Evolutionary conservation across 2,888 invertebrate species (phyloP).

Genomic region (Oscheius sp.): DNA sequence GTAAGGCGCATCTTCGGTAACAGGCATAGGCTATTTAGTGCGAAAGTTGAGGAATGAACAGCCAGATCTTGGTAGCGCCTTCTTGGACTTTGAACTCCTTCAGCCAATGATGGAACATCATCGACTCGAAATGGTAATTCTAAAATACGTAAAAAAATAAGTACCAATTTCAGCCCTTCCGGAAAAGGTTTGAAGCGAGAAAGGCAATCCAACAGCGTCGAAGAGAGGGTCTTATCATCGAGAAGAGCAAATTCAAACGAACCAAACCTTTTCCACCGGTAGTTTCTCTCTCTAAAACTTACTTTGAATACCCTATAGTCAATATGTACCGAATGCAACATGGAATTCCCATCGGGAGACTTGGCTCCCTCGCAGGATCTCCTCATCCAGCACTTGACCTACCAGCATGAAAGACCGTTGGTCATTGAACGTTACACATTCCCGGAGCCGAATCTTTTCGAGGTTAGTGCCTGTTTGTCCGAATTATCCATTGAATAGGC

Average conservation of each 20-base stretch:
- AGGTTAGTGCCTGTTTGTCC: constrained; percentile 30
- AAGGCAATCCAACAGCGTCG: constrained; percentile 17
- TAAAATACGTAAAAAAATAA: too few species aligned
- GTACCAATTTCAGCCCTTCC: constrained; percentile 37
- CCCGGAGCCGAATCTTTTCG: constrained; percentile 47
- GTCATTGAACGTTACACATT: constrained; percentile 52
- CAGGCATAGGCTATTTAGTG: background rate
- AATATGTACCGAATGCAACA: constrained; percentile 47
- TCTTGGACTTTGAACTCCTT: constrained; percentile 42
- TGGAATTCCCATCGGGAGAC: constrained; percentile 36
- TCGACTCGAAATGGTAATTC: background rate
- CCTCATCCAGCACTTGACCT: constrained; percentile 45
- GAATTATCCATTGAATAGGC: constrained; percentile 30
- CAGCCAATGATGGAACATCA: constrained; percentile 35
- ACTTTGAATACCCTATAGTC: constrained; percentile 43
- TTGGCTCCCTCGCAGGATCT: constrained; percentile 51
- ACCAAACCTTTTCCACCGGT: constrained; percentile 56
- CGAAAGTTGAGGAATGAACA: constrained; percentile 36
- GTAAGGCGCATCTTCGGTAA: constrained; percentile 23
- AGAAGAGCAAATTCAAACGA: constrained; percentile 39
- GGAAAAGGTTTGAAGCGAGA: constrained; percentile 41
- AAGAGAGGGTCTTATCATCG: constrained; percentile 10
- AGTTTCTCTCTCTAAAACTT: constrained; percentile 8
- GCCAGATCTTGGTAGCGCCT: constrained; percentile 34
- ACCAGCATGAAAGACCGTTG: constrained; percentile 39